A percentile compares a stretch with the other conserved stretches of the same genome.
Evolutionary conservation across 2,113 vertebrate genomes (phyloP).

Genomic region (Psophia crepitans): DNA sequence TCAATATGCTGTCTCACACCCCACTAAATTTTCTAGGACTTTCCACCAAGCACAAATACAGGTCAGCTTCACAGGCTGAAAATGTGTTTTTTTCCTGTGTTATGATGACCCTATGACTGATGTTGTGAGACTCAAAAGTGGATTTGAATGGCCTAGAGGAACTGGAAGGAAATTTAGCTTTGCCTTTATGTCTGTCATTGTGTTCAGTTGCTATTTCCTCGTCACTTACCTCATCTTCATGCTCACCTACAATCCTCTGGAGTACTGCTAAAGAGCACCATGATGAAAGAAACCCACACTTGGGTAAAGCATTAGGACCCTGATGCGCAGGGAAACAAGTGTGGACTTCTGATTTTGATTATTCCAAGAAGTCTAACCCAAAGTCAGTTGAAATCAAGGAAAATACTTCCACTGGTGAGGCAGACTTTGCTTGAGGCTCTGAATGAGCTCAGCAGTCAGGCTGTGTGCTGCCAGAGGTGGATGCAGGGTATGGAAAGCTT

Average conservation of each 20-base stretch:
- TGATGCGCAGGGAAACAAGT: not conserved
- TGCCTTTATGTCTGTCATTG: not conserved
- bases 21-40: not conserved
- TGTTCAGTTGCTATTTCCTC: not conserved
- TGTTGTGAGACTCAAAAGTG: not conserved
- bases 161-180: not conserved
- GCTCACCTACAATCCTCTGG: not conserved
- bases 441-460: not conserved
- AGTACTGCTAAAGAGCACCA: not conserved
- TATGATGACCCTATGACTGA: not conserved
- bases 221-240: not conserved
- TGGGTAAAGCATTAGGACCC: not conserved
- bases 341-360: not conserved
- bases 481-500: not conserved
- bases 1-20: not conserved
- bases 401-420: not conserved
- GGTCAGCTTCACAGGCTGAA: not conserved
- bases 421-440: not conserved
- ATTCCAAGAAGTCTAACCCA: not conserved
- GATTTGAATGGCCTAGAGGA: not conserved
- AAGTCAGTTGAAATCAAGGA: not conserved
- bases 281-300: not conserved
- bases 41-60: not conserved
- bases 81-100: not conserved
- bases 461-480: not conserved